phyloP scores from a whole-genome alignment of 2,113 vertebrate genomes.

The Melanostigma gelatinosum region DNA sequence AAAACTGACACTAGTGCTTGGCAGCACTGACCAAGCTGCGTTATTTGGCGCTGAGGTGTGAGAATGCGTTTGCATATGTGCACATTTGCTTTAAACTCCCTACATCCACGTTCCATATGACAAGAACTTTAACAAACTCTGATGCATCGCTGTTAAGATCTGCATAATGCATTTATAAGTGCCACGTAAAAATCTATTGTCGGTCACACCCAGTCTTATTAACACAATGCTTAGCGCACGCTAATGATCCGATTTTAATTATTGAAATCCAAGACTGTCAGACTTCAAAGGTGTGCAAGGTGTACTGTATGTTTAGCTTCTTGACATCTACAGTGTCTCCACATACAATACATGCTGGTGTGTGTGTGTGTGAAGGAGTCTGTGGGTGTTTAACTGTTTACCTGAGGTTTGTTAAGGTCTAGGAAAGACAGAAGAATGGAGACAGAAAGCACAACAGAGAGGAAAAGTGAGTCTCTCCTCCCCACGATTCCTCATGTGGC shows the following conservation, averaged over 20 bases:
- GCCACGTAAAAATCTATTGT: conserved; percentile 44
- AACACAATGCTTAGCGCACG: conserved; percentile 40
- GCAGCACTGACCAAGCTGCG: neutral
- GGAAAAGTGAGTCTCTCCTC: conserved; percentile 73
- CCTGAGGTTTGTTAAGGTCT: conserved; percentile 52
- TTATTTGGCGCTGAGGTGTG: neutral
- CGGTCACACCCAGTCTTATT: conserved; percentile 41
- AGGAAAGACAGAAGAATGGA: conserved; percentile 53
- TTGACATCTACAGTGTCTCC: conserved; percentile 2
- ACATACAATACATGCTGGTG: neutral
- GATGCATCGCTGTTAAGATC: conserved; percentile 36
- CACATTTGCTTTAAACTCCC: neutral
- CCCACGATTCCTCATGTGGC: conserved; percentile 76
- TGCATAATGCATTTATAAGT: conserved; percentile 53
- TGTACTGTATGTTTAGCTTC: conserved; percentile 15
- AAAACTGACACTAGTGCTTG: too few relatives aligned
- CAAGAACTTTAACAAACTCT: conserved; percentile 34
- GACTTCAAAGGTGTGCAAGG: conserved; percentile 36
- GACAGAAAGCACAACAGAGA: conserved; percentile 64
- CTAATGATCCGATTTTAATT: conserved; percentile 43
- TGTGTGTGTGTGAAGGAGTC: conserved; percentile 10
- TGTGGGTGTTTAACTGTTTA: conserved; percentile 59
- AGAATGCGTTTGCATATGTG: neutral
- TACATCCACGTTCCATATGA: conserved; percentile 11
- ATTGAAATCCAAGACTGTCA: conserved; percentile 39